Conservation (phyloP, 2,113 vertebrate species). For the Pangasianodon hypophthalmus region DNA sequence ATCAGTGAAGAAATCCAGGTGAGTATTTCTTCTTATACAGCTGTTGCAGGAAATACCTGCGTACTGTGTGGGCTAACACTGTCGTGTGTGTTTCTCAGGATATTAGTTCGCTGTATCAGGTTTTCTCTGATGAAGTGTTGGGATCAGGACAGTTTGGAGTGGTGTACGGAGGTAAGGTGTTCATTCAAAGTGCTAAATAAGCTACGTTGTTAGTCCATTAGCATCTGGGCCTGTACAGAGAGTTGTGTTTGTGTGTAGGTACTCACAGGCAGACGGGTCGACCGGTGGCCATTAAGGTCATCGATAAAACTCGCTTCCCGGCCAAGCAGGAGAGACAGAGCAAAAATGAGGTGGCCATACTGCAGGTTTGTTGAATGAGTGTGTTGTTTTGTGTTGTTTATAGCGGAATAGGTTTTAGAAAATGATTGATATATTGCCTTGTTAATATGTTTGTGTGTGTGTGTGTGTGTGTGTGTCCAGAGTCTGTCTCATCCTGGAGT, state of each 20-base stretch:
- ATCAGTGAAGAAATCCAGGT: slow-evolving; percentile 54
- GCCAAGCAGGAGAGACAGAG: slow-evolving; percentile 80
- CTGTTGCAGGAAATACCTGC: neutral
- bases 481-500: slow-evolving; percentile 72
- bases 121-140: slow-evolving; percentile 82
- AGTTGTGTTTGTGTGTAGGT: slow-evolving; percentile 62
- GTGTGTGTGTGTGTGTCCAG: slow-evolving; percentile 52
- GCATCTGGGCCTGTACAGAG: neutral
- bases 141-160: slow-evolving; percentile 89
- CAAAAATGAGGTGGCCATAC: slow-evolving; percentile 80
- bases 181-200: neutral
- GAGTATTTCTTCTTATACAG: slow-evolving; percentile 25
- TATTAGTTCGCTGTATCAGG: slow-evolving; percentile 81
- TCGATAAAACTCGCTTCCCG: slow-evolving; percentile 83
- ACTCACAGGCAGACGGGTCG: slow-evolving; percentile 79
- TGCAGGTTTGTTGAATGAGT: slow-evolving; percentile 71
- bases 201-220: neutral
- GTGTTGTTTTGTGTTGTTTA: too few species aligned
- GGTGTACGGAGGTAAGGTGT: slow-evolving; percentile 78
- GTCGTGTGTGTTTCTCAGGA: slow-evolving; percentile 69
- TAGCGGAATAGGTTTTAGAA: neutral
- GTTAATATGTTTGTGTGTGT: slow-evolving; percentile 20
- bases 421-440: neutral
- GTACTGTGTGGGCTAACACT: neutral
- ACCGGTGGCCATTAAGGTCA: slow-evolving; percentile 81